Evolutionary conservation across 2,797 vertebrate genomes (phyloP).

Genomic region (Typhlichthys eigenmanni): DNA sequence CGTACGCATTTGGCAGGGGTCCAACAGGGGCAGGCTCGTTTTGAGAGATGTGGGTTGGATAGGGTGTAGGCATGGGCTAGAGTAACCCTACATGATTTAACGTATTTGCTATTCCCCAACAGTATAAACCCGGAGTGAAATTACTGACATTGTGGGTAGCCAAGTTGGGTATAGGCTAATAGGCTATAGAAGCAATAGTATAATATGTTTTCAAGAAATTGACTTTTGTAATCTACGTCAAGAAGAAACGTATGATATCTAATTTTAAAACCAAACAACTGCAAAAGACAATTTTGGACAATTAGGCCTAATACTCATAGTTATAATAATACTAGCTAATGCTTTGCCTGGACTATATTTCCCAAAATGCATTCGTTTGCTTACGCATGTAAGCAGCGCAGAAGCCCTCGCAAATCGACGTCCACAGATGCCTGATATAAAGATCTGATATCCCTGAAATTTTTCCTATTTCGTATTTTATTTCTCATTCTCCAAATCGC

Average conservation of each 20-base stretch:
- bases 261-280: too few relatives aligned
- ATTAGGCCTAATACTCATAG: too few relatives aligned
- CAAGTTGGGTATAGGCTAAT: too few relatives aligned
- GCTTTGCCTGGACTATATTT: slow-evolving; percentile 50
- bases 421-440: slow-evolving; percentile 39
- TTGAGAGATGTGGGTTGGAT: slow-evolving; percentile 15
- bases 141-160: too few relatives aligned
- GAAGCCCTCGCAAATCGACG: slow-evolving; percentile 26
- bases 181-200: too few relatives aligned
- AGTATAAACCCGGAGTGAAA: too few relatives aligned
- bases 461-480: neutral
- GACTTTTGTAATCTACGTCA: too few relatives aligned
- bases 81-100: neutral
- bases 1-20: slow-evolving; percentile 68
- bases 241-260: too few relatives aligned
- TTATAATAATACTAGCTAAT: neutral
- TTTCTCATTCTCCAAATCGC: neutral
- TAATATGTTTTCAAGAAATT: too few relatives aligned
- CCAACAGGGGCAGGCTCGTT: slow-evolving; percentile 51
- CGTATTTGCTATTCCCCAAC: neutral
- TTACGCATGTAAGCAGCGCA: slow-evolving; percentile 45
- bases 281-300: too few relatives aligned
- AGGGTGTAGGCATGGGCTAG: neutral
- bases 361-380: slow-evolving; percentile 55
- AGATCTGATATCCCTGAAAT: neutral